Percentiles rank a stretch among this genome's conserved stretches.
Evolutionary conservation across 2,888 invertebrate species (phyloP).

Genomic region (Nipponacmea schrenckii): DNA sequence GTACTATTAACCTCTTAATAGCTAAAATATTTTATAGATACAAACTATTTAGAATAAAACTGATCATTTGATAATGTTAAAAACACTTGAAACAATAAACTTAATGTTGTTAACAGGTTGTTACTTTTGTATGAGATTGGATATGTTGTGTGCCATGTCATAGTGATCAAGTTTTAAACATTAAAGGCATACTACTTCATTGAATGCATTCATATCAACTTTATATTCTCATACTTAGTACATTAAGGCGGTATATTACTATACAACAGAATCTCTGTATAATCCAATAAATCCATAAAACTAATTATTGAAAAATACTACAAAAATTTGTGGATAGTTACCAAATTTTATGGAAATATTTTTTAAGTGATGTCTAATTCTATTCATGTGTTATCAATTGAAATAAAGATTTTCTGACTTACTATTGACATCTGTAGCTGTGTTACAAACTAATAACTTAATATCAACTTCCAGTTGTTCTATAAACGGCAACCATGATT

Average conservation of each 20-base stretch:
- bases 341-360: too few species aligned
- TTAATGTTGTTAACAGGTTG: background rate
- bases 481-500: constrained; percentile 70
- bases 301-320: too few species aligned
- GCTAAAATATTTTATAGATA: constrained; percentile 38
- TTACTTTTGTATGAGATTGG: background rate
- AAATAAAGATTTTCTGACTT: constrained; percentile 7
- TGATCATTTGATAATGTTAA: background rate
- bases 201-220: too few species aligned
- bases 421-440: constrained; percentile 46
- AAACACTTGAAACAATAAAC: background rate
- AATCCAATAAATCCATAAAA: background rate
- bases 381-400: background rate
- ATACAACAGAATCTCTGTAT: too few species aligned
- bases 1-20: constrained; percentile 43
- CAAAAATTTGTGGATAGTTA: too few species aligned
- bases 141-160: background rate
- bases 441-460: constrained; percentile 73
- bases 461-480: constrained; percentile 72
- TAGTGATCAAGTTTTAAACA: too few species aligned
- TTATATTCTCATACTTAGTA: too few species aligned
- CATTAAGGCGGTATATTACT: too few species aligned
- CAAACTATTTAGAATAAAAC: too few species aligned
- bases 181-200: too few species aligned
- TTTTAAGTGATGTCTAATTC: background rate